Base-by-base conservation (phyloP, 2,888 invertebrate species). In the Brachyopa scutellaris region DNA sequence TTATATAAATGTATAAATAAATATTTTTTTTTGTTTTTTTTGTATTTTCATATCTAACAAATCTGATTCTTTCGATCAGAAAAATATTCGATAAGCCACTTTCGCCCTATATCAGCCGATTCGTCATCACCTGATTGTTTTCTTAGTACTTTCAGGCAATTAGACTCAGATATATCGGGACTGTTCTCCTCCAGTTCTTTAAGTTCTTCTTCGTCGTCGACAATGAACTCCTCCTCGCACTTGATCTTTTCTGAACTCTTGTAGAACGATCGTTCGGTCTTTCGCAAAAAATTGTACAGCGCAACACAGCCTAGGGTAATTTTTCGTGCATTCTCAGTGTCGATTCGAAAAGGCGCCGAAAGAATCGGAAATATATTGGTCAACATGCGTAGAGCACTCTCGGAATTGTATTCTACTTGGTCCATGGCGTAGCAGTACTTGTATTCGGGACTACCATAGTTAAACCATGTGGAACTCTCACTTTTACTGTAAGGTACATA, bases 251-350 rank as follows among this genome's bases (percentile, higher is more conserved):
- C 88, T 17, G 88, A 88, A 72, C 86, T 87, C 61, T 88, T 87
- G 19, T 87, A 87, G 74, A 88, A 89, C 7, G 87, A 86, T 38
- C 85, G 85, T 67, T 89, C 88, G 13, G 88, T 88, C 82, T 89
- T 89, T 9, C 89, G 88, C 85, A 89, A 85, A 79, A 88, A 89
- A 85, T 89, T 89, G 59, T 89, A 89, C 5, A 89, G 80, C n/a
- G 89, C 88, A 70, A 89, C 87, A 84, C 88, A 88, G 74, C 89
- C 89, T 2, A 89, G 79, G 1, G 88, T 88, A 9, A 89, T 88
- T 76, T 89, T 89, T 42, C 87, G 86, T 26, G 88, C 88, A 82
- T 89, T 88, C 40, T 88, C 88, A 67, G 87, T 86, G 72, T 88
- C 88, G 33, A 89, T 85, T 53, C 89, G 87, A 70, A 89, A 83